Evolutionary conservation across 2,113 vertebrate species (phyloP), one percentile per base, ranked within the genome.

Genomic region (Grus americana): DNA sequence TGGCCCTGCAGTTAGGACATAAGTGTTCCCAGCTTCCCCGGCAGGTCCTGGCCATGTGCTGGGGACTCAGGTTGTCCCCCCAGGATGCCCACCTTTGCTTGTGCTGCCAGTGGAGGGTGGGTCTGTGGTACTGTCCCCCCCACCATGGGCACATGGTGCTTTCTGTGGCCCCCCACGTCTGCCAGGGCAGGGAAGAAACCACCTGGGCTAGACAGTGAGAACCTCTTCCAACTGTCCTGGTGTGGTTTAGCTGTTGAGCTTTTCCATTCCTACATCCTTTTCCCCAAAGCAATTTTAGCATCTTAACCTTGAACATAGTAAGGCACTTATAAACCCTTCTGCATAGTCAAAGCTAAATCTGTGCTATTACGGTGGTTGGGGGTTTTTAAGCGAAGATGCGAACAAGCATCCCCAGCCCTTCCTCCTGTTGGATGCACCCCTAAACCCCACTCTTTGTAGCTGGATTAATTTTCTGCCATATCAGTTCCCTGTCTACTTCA

Each of bases 151-250:
- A 30, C 34, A 38, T 1, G 0, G 12, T 24, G 24, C 13, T 80
- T 83, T 47, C 49, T 55, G 5, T 36, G 32, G 3, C 21, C 5
- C 6, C 10, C 12, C 16, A 9, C 0, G 0, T 49, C 46, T 80
- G 24, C 29, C 24, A 68, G 52, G 36, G 13, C 29, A 79, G 20
- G 18, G 23, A 32, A 90, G 6, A 29, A 38, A 44, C 23, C 23
- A 36, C 19, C 21, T 49, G 46, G 21, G 18, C 1, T 4, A 88
- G 46, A 38, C 30, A 30, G 23, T 65, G 50, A 46, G 55, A 74
- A 78, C 6, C 2, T 84, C 23, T 87, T 70, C 40, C 8, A 21
- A 21, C 15, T 0, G 0, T 14, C 14, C 36, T 73, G 32, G 26
- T 52, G 24, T 24, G n/a, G 40, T 76, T 87, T 47, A 38, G 26